phyloP scores from a whole-genome alignment of 2,113 vertebrate species.

The Phylloscopus whistleri region DNA sequence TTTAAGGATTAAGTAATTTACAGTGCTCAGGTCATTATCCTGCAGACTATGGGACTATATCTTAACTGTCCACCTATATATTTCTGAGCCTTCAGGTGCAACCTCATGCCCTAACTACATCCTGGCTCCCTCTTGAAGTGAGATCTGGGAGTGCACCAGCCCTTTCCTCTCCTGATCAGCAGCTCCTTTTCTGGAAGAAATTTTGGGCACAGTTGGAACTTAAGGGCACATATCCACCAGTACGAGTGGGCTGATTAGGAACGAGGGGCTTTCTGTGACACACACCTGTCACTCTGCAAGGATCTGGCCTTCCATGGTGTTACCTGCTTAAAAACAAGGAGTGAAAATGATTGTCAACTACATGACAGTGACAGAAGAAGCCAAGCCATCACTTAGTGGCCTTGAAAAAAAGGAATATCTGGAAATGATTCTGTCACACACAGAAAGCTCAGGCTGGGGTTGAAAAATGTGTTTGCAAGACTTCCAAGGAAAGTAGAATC shows the following conservation, averaged over 20 bases:
- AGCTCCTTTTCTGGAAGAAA: background rate
- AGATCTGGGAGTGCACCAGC: background rate
- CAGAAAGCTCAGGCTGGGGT: background rate
- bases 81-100: background rate
- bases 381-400: background rate
- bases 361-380: background rate
- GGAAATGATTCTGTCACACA: background rate
- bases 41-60: background rate
- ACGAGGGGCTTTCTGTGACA: background rate
- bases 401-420: background rate
- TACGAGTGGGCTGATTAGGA: background rate
- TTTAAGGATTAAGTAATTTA: background rate
- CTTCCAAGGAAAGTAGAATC: background rate
- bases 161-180: background rate
- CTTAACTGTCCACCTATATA: accelerated
- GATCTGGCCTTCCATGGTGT: background rate
- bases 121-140: background rate
- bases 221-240: background rate
- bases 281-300: background rate
- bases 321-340: background rate
- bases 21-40: background rate
- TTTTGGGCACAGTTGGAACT: background rate
- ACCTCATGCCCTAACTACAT: background rate
- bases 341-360: background rate
- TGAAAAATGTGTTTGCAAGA: background rate